Evolutionary conservation across 2,113 vertebrate genomes (phyloP), one percentile per base, ranked within the genome.

Genomic region (Hypocryptadius cinnamomeus): DNA sequence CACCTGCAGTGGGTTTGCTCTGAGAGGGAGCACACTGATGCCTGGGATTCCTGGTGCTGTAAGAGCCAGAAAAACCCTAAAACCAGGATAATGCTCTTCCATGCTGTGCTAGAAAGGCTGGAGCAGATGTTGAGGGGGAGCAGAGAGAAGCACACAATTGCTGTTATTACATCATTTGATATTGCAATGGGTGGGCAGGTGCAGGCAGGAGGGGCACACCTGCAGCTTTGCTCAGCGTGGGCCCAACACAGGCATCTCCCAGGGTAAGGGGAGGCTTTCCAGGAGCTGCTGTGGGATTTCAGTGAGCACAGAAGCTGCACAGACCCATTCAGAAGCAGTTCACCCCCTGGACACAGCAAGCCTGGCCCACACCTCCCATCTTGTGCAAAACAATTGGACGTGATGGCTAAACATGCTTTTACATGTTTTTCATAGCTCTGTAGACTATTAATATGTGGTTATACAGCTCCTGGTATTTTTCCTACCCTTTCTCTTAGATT

Each of bases 281-380:
- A 63, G 33, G 31, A 72, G 17, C 35, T 90, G 71, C 64, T 47
- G 33, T 6, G 31, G 48, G 47, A 48, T 88, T 74, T 68, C 79
- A 23, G 13, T 0, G 0, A 25, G 28, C 1, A 1, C 31, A 50
- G 85, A 39, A 56, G 44, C 47, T 44, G 27, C 64, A 16, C 39
- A 64, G 60, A 66, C 8, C 15, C 4, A 0, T 28, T 39, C 70
- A 70, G 61, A 11, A 74, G 15, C 4, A 5, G 31, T 30, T 87
- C 48, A 12, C 1, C 1, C 30, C 3, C 30, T 10, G 16, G 2
- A 5, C 13, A 24, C 50, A 20, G 21, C 8, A 31, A 66, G 4
- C 35, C 35, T 40, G 35, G 54, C 6, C 28, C 0, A 0, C 19
- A n/a, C 5, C 22, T 63, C 24, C n/a, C 39, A 14, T 3, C 28